A percentile compares a stretch with the other conserved stretches of the same genome.
phyloP scores from a whole-genome alignment of 1,140 invertebrate species.

The Agrilus planipennis region DNA sequence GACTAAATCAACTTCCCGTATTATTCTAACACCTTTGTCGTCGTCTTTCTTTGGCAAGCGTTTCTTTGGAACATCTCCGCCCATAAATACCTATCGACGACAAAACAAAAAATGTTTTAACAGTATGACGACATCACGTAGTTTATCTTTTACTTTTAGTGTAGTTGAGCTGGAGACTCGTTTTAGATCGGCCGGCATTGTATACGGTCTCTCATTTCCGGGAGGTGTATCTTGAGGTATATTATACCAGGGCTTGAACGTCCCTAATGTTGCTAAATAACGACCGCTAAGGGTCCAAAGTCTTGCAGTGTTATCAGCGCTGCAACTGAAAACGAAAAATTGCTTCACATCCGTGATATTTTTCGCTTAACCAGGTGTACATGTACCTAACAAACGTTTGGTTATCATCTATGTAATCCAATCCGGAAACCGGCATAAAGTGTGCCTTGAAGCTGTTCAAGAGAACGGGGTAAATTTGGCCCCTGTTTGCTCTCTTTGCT shows the following conservation, averaged over 20 bases:
- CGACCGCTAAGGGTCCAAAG: conserved; percentile 55
- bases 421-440: conserved; percentile 43
- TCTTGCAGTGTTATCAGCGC: conserved; percentile 54
- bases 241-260: conserved; percentile 44
- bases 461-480: conserved; percentile 49
- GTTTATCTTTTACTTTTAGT: conserved; percentile 37
- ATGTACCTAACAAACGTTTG: conserved; percentile 47
- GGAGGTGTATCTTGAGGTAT: conserved; percentile 28
- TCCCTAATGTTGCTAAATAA: conserved; percentile 56
- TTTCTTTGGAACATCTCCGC: conserved; percentile 20
- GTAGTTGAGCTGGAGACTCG: conserved; percentile 54
- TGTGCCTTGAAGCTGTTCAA: conserved; percentile 52
- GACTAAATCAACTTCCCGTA: conserved; percentile 18
- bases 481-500: conserved; percentile 45
- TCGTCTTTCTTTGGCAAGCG: conserved; percentile 27
- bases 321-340: conserved; percentile 39
- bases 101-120: too few species aligned
- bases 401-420: conserved; percentile 46
- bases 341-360: background rate
- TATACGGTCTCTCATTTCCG: conserved; percentile 27
- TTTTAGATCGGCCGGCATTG: conserved; percentile 50
- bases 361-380: background rate
- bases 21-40: conserved; percentile 20
- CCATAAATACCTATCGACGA: conserved; percentile 25
- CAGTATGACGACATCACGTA: conserved; percentile 3